phyloP scores from a whole-genome alignment of 92 coral and sea anemone genomes.

The Bergia sp. region DNA sequence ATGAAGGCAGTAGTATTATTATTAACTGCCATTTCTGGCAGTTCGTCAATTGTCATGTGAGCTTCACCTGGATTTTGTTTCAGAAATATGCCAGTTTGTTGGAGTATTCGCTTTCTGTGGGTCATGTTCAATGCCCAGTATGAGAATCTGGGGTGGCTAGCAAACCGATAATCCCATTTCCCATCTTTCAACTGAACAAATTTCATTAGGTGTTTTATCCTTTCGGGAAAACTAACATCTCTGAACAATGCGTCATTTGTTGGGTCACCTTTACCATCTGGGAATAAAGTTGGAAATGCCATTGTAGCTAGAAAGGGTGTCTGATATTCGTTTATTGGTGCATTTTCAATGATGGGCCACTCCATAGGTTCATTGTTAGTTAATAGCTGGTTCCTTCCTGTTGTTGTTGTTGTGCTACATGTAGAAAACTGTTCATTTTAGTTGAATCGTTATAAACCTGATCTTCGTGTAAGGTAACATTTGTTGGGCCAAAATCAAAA shows the following conservation, averaged over 20 bases:
- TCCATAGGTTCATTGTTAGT: constrained; percentile 16
- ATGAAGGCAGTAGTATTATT: constrained; percentile 44
- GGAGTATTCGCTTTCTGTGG: constrained; percentile 45
- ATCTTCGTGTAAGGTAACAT: too few relatives aligned
- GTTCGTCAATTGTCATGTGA: constrained; percentile 56
- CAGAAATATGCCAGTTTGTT: constrained; percentile 61
- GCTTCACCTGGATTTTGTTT: constrained; percentile 53
- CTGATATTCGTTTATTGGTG: constrained; percentile 39
- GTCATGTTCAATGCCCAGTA: constrained; percentile 64
- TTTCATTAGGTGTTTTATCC: constrained; percentile 53
- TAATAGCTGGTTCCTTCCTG: too few relatives aligned
- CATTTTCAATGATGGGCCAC: constrained; percentile 53
- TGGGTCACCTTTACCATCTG: constrained; percentile 65
- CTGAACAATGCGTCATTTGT: constrained; percentile 42
- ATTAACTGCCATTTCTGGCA: constrained; percentile 55
- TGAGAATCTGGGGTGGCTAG: constrained; percentile 57
- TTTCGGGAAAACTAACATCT: constrained; percentile 40
- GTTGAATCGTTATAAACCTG: too few relatives aligned
- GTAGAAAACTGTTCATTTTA: too few relatives aligned
- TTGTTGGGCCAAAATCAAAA: neutral
- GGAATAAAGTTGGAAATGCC: constrained; percentile 63
- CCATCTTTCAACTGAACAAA: constrained; percentile 54
- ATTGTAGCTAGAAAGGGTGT: constrained; percentile 54
- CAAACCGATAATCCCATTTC: constrained; percentile 66
- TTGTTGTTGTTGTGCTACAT: too few relatives aligned